Evolutionary conservation across 2,888 invertebrate species (phyloP).

Genomic region (Chirona hameri): DNA sequence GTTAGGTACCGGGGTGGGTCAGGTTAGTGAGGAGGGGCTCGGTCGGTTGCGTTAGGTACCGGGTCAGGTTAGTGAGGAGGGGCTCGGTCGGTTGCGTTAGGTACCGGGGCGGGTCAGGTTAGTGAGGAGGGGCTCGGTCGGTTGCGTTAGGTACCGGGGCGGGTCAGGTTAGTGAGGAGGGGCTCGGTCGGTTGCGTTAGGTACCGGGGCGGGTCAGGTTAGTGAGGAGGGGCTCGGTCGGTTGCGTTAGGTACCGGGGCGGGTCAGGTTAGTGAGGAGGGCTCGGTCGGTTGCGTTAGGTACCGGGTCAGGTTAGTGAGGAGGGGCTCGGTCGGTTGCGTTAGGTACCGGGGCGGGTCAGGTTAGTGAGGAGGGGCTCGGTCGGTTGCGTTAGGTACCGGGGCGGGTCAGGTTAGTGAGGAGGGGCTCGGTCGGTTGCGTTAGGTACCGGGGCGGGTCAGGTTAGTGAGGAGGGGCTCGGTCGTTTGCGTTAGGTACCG

Average conservation of each 20-base stretch:
- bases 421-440: too few relatives aligned
- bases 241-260: too few relatives aligned
- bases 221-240: slow-evolving; percentile 31
- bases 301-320: slow-evolving; percentile 55
- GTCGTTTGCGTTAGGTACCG: too few relatives aligned
- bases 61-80: slow-evolving; percentile 55
- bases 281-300: too few relatives aligned
- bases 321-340: too few relatives aligned
- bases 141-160: too few relatives aligned
- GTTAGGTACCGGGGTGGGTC: slow-evolving; percentile 44
- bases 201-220: slow-evolving; percentile 55
- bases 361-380: slow-evolving; percentile 52
- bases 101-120: slow-evolving; percentile 55
- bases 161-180: slow-evolving; percentile 55
- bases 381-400: too few relatives aligned
- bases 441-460: slow-evolving; percentile 44
- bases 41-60: too few relatives aligned
- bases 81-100: too few relatives aligned
- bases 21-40: slow-evolving; percentile 52
- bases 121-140: slow-evolving; percentile 31
- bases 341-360: slow-evolving; percentile 44
- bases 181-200: too few relatives aligned
- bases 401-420: slow-evolving; percentile 55
- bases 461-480: slow-evolving; percentile 52
- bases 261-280: slow-evolving; percentile 55